Conservation (phyloP, 2,113 vertebrate species). For the Cyrtonyx montezumae region DNA sequence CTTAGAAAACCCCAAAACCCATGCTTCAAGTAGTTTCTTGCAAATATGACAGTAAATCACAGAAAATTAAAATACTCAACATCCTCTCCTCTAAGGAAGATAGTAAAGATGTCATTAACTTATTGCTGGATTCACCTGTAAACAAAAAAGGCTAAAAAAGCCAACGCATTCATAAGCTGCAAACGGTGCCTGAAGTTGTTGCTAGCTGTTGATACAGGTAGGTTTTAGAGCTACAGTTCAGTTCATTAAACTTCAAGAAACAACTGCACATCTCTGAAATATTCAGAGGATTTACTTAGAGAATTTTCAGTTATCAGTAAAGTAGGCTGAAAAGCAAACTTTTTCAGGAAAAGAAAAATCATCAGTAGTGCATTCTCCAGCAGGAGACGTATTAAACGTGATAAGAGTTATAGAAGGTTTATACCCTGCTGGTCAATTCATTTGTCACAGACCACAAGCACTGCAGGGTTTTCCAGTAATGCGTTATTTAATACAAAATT, state of each 20-base stretch:
- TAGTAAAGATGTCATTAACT: constrained; percentile 53
- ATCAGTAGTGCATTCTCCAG: neutral
- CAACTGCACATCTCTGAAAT: neutral
- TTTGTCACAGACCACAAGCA: neutral
- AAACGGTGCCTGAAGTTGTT: neutral
- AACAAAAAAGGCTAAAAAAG: constrained; percentile 56
- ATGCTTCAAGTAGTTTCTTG: constrained; percentile 26
- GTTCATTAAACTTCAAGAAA: constrained; percentile 43
- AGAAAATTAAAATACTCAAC: constrained; percentile 68
- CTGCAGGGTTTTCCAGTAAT: neutral
- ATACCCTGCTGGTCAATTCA: neutral
- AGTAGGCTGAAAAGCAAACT: neutral
- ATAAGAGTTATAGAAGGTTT: neutral
- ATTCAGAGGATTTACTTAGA: constrained; percentile 26
- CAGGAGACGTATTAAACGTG: neutral
- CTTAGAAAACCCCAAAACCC: neutral
- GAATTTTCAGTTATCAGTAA: neutral
- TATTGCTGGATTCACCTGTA: constrained; percentile 44
- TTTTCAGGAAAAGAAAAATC: neutral
- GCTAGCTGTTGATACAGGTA: constrained; percentile 39
- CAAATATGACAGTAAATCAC: constrained; percentile 60
- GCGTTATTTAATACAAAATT: neutral
- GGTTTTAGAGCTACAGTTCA: constrained; percentile 31
- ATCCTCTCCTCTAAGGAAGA: neutral
- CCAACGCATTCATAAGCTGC: constrained; percentile 58